These are phyloP conservation scores for Lagodon rhomboides DNA, from an alignment of 2,797 vertebrate species.

Conservation along the genomic window DNA sequence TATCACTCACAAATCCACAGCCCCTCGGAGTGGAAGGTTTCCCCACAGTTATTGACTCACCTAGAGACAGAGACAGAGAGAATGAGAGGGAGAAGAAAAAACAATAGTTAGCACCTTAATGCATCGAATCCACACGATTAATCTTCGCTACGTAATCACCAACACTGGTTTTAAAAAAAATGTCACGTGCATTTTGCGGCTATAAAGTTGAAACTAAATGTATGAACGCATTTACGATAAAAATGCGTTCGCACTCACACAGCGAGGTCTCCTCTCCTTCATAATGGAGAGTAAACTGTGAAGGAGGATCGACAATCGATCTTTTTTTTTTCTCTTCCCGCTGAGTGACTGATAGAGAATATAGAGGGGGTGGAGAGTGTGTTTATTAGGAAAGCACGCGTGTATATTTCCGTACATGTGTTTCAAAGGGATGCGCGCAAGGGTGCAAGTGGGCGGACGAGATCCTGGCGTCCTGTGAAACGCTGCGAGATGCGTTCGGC, in stretches of 20 bases:
- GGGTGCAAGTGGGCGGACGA: conserved; percentile 63
- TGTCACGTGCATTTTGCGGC: too few species aligned
- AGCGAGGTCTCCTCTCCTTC: conserved; percentile 3
- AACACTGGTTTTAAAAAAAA: too few species aligned
- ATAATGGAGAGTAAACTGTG: conserved; percentile 34
- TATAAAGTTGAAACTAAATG: neutral
- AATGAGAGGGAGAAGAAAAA: conserved; percentile 3
- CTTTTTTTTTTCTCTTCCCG: conserved; percentile 4
- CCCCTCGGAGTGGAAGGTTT: conserved; percentile 27
- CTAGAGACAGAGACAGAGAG: conserved; percentile 54
- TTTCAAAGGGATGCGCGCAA: conserved; percentile 44
- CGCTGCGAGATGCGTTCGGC: conserved; percentile 44
- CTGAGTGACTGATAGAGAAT: conserved; percentile 66
- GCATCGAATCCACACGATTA: neutral
- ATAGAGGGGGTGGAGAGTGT: conserved; percentile 54
- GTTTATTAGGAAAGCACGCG: conserved; percentile 55
- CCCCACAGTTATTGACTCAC: conserved; percentile 64
- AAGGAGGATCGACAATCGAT: conserved; percentile 45
- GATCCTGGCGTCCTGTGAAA: conserved; percentile 66
- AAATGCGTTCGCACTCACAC: conserved; percentile 23
- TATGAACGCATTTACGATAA: neutral
- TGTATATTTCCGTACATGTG: conserved; percentile 51
- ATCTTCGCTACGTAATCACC: neutral
- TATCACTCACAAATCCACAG: conserved; percentile 65
- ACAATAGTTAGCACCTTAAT: conserved; percentile 3